A percentile compares a stretch with the other conserved stretches of the same genome.
Conservation (phyloP, 2,113 vertebrate species). For the Scomber scombrus region DNA sequence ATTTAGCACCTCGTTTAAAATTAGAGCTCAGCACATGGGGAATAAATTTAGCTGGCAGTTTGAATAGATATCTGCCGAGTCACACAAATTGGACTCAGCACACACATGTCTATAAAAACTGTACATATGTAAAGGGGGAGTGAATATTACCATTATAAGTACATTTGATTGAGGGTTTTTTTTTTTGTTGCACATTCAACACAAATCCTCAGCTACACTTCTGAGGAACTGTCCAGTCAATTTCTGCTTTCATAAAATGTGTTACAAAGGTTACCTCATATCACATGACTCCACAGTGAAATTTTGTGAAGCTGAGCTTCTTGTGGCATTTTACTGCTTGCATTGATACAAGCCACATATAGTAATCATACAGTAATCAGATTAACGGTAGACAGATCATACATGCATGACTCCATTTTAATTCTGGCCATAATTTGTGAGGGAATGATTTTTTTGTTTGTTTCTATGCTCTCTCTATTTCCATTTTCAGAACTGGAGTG, state of each 20-base stretch:
- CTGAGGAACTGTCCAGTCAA: background rate
- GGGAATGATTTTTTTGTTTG: background rate
- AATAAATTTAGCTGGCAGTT: constrained; percentile 67
- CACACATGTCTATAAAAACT: constrained; percentile 33
- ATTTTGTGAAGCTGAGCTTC: background rate
- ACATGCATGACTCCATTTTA: background rate
- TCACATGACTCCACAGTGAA: constrained; percentile 22
- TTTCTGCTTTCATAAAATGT: constrained; percentile 22
- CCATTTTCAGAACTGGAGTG: background rate
- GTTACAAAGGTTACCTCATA: constrained; percentile 34
- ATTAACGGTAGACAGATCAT: background rate
- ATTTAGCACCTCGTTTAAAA: constrained; percentile 82
- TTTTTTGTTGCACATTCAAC: background rate
- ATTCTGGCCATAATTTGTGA: background rate
- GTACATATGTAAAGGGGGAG: constrained; percentile 6
- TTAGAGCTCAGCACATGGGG: constrained; percentile 76
- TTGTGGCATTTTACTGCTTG: background rate
- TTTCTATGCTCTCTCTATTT: background rate
- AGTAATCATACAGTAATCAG: background rate
- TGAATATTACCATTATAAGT: constrained; percentile 1
- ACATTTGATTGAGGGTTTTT: background rate
- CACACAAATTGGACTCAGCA: constrained; percentile 55
- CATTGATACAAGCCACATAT: background rate
- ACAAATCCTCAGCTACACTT: background rate
- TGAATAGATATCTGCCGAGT: constrained; percentile 72